Conservation (phyloP, 1,140 invertebrate species). For the Octopus bimaculoides region DNA sequence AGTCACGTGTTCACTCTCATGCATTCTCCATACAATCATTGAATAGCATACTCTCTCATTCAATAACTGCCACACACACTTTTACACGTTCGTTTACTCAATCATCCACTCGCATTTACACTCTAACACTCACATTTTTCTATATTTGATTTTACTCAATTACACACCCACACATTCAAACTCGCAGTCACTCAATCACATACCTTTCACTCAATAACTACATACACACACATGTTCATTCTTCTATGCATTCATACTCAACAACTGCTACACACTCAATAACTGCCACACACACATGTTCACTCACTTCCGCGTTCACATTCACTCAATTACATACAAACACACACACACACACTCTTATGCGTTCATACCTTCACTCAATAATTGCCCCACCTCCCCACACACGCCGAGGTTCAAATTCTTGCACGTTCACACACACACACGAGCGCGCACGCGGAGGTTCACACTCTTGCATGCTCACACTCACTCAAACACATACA, state of each 20-base stretch:
- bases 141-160: neutral
- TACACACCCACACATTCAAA: neutral
- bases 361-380: neutral
- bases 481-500: no score
- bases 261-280: neutral
- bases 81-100: neutral
- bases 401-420: neutral
- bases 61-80: neutral
- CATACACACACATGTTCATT: neutral
- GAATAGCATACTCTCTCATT: no score
- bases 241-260: neutral
- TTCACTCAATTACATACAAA: neutral
- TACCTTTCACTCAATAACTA: neutral
- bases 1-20: neutral
- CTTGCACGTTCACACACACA: neutral
- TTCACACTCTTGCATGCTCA: no score
- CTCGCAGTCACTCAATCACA: neutral
- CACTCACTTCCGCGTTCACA: neutral
- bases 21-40: no score
- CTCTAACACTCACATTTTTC: neutral
- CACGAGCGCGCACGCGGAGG: neutral
- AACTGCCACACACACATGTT: neutral
- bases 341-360: neutral
- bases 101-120: neutral
- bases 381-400: neutral